A percentile compares a stretch with the other conserved stretches of the same genome.
These are phyloP conservation scores for Drosophila gunungcola DNA, from an alignment of 1,140 invertebrate species.

Conservation along the genomic window DNA sequence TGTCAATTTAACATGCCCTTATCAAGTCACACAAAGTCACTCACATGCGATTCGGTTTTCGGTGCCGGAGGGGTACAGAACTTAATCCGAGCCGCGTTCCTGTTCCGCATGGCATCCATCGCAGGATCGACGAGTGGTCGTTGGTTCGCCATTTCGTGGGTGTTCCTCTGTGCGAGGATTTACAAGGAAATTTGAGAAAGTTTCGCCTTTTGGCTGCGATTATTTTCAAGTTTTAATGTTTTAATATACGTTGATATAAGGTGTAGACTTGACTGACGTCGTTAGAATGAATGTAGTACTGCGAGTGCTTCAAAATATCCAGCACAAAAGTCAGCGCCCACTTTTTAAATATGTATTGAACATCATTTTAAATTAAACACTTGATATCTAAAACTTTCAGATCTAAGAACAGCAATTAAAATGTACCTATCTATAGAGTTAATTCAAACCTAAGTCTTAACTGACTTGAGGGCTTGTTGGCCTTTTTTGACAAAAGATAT, in stretches of 20 bases:
- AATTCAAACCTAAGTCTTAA: no score
- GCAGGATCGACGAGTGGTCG: background rate
- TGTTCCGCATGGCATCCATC: slow-evolving; percentile 5
- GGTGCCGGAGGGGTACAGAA: background rate
- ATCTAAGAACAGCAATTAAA: no score
- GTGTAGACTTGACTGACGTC: slow-evolving; percentile 5
- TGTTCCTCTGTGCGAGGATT: background rate
- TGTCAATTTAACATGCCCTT: background rate
- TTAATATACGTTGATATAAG: background rate
- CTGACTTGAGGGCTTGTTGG: no score
- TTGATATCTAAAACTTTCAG: no score
- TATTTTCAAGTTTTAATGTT: background rate
- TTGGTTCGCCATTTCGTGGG: no score
- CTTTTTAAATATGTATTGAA: slow-evolving; percentile 1
- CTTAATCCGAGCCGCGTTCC: background rate
- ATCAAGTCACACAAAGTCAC: background rate
- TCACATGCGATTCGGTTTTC: slow-evolving; percentile 24
- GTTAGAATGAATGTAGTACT: slow-evolving; percentile 7
- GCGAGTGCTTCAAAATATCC: background rate
- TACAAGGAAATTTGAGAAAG: background rate
- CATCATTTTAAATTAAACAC: no score
- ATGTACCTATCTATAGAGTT: no score
- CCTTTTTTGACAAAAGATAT: no score
- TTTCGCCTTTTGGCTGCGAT: background rate
- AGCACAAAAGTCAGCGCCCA: slow-evolving; percentile 13